Conservation (phyloP, 53 echinoderm and acorn worm genomes). For the Astropecten irregularis region DNA sequence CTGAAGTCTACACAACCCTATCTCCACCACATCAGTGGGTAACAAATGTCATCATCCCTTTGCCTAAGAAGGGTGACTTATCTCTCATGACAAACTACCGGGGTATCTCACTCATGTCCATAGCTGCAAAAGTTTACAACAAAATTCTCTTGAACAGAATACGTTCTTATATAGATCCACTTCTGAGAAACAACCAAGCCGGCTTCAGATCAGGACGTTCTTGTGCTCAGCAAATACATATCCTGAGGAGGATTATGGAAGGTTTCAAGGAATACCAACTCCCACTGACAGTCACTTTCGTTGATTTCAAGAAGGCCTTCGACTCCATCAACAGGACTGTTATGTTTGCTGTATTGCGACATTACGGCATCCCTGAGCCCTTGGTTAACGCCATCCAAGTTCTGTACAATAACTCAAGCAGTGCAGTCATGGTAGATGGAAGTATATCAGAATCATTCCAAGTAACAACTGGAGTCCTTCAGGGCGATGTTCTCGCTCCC, state of each 20-base stretch:
- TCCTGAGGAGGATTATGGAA: slow-evolving; percentile 43
- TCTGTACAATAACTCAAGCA: slow-evolving; percentile 29
- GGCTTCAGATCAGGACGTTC: slow-evolving; percentile 40
- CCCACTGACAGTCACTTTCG: slow-evolving; percentile 32
- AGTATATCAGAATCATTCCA: slow-evolving; percentile 20
- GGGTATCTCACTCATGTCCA: slow-evolving; percentile 49
- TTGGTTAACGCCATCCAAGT: slow-evolving; percentile 24
- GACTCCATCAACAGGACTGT: slow-evolving; percentile 37
- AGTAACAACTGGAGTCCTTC: slow-evolving; percentile 16
- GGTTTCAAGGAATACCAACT: slow-evolving; percentile 23
- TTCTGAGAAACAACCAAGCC: slow-evolving; percentile 45
- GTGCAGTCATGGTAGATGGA: slow-evolving; percentile 11
- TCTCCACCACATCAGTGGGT: slow-evolving; percentile 37
- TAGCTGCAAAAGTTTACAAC: slow-evolving; percentile 50
- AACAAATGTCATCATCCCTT: slow-evolving; percentile 33
- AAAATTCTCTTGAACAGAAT: slow-evolving; percentile 43
- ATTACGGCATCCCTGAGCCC: slow-evolving; percentile 23
- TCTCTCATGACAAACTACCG: slow-evolving; percentile 32
- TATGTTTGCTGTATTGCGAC: slow-evolving; percentile 38
- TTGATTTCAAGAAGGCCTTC: slow-evolving; percentile 35
- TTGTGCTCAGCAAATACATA: slow-evolving; percentile 43
- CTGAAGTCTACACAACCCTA: slow-evolving; percentile 21
- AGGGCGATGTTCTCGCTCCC: slow-evolving; percentile 35
- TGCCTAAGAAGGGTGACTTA: slow-evolving; percentile 24
- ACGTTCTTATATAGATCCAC: slow-evolving; percentile 5